Evolutionary conservation across 2,888 invertebrate species (phyloP).

Genomic region (Agrilus biguttatus): DNA sequence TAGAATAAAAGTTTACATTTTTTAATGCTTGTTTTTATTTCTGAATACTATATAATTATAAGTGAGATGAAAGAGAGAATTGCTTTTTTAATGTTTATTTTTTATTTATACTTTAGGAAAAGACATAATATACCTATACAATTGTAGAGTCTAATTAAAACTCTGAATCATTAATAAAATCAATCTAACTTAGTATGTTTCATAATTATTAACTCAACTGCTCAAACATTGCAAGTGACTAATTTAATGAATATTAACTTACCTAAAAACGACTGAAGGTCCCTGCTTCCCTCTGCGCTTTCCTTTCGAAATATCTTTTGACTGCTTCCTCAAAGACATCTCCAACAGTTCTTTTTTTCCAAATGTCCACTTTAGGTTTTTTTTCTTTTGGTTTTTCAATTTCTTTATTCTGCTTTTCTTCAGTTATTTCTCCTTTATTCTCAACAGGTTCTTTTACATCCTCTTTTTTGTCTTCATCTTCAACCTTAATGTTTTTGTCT

Average conservation of each 20-base stretch:
- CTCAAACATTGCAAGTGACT: too few relatives aligned
- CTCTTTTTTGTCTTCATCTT: constrained; percentile 10
- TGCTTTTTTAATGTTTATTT: too few relatives aligned
- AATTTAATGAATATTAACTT: too few relatives aligned
- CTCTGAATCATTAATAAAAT: too few relatives aligned
- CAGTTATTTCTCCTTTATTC: constrained; percentile 10
- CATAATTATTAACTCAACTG: too few relatives aligned
- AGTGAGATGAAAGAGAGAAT: too few relatives aligned
- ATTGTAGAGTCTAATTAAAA: too few relatives aligned
- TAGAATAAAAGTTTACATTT: not conserved
- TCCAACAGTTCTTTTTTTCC: constrained; percentile 76
- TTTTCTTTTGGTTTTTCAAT: constrained; percentile 7
- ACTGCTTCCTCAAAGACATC: constrained; percentile 60
- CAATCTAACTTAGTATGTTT: too few relatives aligned
- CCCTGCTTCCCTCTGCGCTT: constrained; percentile 32
- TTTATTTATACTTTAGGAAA: too few relatives aligned
- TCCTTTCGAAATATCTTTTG: constrained; percentile 60
- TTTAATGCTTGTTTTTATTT: not conserved
- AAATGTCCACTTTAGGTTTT: constrained; percentile 51
- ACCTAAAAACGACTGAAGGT: constrained; percentile 1
- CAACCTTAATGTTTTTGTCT: constrained; percentile 10
- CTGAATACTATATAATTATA: too few relatives aligned
- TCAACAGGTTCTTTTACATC: constrained; percentile 11
- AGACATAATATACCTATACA: too few relatives aligned
- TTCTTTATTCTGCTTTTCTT: constrained; percentile 6